Conservation (phyloP, 2,888 invertebrate species). For the Latrodectus hesperus region DNA sequence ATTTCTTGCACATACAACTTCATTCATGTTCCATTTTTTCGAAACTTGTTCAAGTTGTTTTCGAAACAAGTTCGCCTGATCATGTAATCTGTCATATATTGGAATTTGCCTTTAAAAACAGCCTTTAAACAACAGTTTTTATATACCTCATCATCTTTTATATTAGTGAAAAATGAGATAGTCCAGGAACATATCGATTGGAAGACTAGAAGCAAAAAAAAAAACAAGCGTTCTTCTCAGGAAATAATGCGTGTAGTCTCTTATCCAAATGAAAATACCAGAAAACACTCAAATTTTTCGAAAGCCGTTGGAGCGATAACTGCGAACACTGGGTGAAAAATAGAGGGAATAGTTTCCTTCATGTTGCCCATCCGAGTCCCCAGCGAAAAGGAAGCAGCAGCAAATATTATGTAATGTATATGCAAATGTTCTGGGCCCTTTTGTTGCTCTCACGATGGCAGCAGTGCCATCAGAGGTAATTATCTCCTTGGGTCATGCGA, state of each 20-base stretch:
- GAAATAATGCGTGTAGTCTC: slow-evolving; percentile 21
- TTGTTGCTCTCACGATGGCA: slow-evolving; percentile 7
- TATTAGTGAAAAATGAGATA: too few relatives aligned
- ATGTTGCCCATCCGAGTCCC: slow-evolving; percentile 2
- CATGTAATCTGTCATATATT: too few relatives aligned
- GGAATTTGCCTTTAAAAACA: too few relatives aligned
- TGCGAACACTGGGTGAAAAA: slow-evolving; percentile 18
- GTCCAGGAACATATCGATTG: too few relatives aligned
- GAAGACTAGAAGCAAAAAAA: too few relatives aligned
- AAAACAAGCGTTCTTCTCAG: too few relatives aligned
- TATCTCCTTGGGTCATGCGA: slow-evolving; percentile 42
- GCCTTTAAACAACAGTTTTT: too few relatives aligned
- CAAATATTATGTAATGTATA: slow-evolving; percentile 30
- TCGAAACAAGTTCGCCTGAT: too few relatives aligned
- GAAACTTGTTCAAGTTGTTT: too few relatives aligned
- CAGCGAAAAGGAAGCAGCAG: slow-evolving; percentile 9
- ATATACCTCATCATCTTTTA: too few relatives aligned
- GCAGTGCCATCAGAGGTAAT: slow-evolving; percentile 39
- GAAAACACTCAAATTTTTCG: slow-evolving; percentile 37
- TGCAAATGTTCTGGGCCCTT: slow-evolving; percentile 28
- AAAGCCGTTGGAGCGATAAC: slow-evolving; percentile 19
- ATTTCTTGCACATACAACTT: too few relatives aligned
- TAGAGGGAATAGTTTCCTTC: slow-evolving; percentile 39
- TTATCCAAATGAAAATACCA: slow-evolving; percentile 41
- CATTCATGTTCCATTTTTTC: too few relatives aligned